phyloP scores from a whole-genome alignment of 2,113 vertebrate genomes.

The Anhinga rufa region DNA sequence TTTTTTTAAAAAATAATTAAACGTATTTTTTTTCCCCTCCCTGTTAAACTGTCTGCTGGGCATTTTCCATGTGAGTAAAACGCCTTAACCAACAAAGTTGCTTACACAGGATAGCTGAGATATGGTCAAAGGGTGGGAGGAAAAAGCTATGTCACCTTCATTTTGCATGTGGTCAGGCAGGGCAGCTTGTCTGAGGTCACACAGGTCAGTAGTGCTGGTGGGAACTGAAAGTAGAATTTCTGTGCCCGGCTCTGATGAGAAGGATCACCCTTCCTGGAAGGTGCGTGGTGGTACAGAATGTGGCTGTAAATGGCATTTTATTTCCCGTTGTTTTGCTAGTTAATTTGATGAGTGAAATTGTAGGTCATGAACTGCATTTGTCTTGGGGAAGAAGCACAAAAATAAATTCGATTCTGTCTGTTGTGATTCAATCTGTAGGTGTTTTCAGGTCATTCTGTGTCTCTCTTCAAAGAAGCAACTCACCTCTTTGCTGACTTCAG shows the following conservation, averaged over 20 bases:
- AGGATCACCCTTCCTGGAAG: not conserved
- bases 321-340: not conserved
- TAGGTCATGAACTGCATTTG: not conserved
- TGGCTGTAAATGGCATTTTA: not conserved
- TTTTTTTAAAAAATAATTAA: too few species aligned
- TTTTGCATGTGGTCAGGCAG: not conserved
- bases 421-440: conserved; percentile 72
- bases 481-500: conserved; percentile 92
- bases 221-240: not conserved
- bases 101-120: not conserved
- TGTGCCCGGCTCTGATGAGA: not conserved
- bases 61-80: not conserved
- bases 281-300: not conserved
- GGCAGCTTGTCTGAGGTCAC: not conserved
- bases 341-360: not conserved
- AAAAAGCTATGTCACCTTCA: not conserved
- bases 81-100: not conserved
- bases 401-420: not conserved
- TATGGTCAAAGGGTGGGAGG: not conserved
- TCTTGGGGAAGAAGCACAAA: not conserved
- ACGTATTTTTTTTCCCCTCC: not conserved
- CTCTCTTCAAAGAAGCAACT: conserved; percentile 83
- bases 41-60: not conserved
- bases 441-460: conserved; percentile 75
- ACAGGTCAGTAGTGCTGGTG: not conserved